Conservation (phyloP, 1,140 invertebrate genomes). For the Drosophila insularis region DNA sequence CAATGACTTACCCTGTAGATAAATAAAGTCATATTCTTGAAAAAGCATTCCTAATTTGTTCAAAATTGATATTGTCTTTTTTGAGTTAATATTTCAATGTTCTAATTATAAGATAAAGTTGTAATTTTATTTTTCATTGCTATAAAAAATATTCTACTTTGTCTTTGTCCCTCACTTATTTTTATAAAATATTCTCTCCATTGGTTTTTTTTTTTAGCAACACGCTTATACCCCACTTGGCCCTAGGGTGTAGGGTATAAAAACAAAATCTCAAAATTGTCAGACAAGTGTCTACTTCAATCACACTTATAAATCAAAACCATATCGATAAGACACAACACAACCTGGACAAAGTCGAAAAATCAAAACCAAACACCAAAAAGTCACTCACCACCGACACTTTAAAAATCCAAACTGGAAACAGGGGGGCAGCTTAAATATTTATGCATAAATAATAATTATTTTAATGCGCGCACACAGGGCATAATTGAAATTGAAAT, state of each 20-base stretch:
- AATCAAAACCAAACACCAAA: conserved; percentile 15
- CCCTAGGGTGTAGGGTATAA: neutral
- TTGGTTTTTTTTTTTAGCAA: no score
- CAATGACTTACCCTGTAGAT: neutral
- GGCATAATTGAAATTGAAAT: conserved; percentile 43
- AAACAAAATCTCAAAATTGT: conserved; percentile 6
- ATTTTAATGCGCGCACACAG: conserved; percentile 34
- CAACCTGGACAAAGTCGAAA: neutral
- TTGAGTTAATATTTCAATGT: no score
- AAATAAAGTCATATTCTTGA: neutral
- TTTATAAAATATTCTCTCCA: no score
- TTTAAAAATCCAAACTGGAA: neutral
- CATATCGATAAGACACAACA: neutral
- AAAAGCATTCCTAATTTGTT: no score
- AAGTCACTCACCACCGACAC: conserved; percentile 27
- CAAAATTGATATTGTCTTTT: no score
- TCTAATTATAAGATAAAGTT: no score
- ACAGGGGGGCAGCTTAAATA: conserved; percentile 24
- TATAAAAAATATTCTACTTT: no score
- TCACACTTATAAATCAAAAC: conserved; percentile 1
- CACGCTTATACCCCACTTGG: neutral
- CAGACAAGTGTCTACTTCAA: conserved; percentile 20
- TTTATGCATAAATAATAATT: conserved; percentile 57
- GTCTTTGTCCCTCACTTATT: no score
- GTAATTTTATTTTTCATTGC: no score